A percentile compares a stretch with the other conserved stretches of the same genome.
Evolutionary conservation across 2,888 invertebrate genomes (phyloP).

Genomic region (Argynnis bischoffii): DNA sequence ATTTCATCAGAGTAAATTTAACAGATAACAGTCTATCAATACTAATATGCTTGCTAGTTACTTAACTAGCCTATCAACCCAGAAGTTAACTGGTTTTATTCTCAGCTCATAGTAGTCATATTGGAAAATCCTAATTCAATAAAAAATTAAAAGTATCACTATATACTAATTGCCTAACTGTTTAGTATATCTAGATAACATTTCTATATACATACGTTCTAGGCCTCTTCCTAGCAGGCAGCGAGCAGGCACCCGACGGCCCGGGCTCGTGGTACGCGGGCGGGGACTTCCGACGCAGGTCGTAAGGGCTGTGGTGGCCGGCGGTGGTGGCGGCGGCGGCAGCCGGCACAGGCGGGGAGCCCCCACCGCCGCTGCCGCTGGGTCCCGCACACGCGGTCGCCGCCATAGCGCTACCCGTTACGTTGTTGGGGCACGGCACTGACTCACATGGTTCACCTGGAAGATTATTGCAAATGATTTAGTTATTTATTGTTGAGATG

Average conservation of each 20-base stretch:
- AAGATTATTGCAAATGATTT: conserved; percentile 44
- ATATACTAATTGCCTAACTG: too few species aligned
- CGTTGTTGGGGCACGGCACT: conserved; percentile 87
- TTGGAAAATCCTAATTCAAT: too few species aligned
- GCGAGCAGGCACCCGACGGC: conserved; percentile 84
- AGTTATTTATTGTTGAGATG: neutral
- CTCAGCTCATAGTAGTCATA: too few species aligned
- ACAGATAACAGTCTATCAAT: too few species aligned
- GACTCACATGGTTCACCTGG: conserved; percentile 91
- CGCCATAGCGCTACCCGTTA: conserved; percentile 78
- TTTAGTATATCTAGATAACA: too few species aligned
- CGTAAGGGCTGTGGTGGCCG: conserved; percentile 94
- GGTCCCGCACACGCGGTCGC: conserved; percentile 76
- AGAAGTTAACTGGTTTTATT: too few species aligned
- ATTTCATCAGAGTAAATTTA: too few species aligned
- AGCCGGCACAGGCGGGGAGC: conserved; percentile 79
- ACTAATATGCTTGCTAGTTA: too few species aligned
- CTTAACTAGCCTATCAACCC: too few species aligned
- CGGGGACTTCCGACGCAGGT: conserved; percentile 92
- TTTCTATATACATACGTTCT: conserved; percentile 79
- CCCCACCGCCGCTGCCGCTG: conserved; percentile 78
- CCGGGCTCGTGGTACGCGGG: conserved; percentile 88
- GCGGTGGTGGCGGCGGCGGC: conserved; percentile 86
- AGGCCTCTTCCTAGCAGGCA: conserved; percentile 93
- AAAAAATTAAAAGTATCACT: too few species aligned